These are phyloP conservation scores for Sylvilagus bachmani DNA, from an alignment of 2,113 vertebrate species.

Conservation along the genomic window DNA sequence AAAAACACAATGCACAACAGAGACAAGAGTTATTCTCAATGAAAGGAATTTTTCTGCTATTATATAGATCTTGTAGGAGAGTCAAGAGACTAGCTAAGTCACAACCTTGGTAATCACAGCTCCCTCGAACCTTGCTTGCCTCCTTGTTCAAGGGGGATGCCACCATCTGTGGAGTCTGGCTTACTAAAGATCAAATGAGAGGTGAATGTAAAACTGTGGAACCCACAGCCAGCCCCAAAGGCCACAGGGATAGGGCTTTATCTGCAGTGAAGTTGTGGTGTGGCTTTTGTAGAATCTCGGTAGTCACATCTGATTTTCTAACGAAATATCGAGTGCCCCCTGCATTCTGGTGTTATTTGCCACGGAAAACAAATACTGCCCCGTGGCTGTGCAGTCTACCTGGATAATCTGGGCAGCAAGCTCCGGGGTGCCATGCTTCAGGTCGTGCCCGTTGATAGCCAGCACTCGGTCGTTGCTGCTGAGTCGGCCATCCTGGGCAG, in stretches of 20 bases:
- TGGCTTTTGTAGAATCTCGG: not conserved
- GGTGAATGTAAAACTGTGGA: not conserved
- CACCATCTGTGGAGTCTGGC: no score
- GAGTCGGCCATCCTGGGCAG: constrained; percentile 96
- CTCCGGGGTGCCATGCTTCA: constrained; percentile 97
- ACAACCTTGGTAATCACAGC: not conserved
- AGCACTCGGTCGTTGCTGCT: constrained; percentile 96
- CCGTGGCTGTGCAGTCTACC: constrained; percentile 85
- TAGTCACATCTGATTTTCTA: not conserved
- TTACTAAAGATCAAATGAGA: not conserved
- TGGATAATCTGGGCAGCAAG: constrained; percentile 98
- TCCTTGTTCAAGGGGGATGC: not conserved
- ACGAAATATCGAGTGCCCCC: not conserved
- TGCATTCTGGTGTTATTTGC: not conserved
- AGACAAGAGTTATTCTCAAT: constrained; percentile 25
- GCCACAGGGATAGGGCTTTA: not conserved
- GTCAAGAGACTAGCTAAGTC: not conserved
- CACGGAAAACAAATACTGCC: not conserved
- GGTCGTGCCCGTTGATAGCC: constrained; percentile 96
- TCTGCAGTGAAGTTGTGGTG: not conserved
- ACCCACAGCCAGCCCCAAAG: not conserved
- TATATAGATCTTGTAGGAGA: not conserved
- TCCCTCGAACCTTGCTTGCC: not conserved
- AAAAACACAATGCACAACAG: not conserved
- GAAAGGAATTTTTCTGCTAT: not conserved